These are phyloP conservation scores for Oriolus oriolus DNA, from an alignment of 2,113 vertebrate genomes.

Conservation along the genomic window DNA sequence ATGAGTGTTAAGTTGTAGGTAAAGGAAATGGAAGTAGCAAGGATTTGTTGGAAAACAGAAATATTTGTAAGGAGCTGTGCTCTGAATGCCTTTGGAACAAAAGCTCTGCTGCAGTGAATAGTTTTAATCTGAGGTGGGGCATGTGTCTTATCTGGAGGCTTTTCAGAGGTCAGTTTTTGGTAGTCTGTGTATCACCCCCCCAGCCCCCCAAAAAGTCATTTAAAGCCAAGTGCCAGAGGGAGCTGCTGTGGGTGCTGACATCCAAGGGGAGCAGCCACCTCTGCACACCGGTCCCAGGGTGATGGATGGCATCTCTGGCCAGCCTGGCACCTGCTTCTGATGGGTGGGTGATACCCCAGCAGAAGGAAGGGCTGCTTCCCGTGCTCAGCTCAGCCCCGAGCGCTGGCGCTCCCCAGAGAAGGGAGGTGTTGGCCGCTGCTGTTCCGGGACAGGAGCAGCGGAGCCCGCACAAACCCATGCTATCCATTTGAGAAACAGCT, in stretches of 20 bases:
- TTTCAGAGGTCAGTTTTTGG: neutral
- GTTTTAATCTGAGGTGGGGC: neutral
- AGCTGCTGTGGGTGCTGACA: neutral
- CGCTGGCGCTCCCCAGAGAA: neutral
- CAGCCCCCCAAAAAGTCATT: fast-evolving
- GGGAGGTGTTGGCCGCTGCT: neutral
- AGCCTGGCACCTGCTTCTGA: neutral
- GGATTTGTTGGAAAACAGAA: neutral
- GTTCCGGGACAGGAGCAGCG: fast-evolving
- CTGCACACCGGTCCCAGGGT: fast-evolving
- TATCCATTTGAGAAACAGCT: neutral
- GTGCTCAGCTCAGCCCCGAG: fast-evolving
- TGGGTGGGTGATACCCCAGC: neutral
- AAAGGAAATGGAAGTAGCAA: neutral
- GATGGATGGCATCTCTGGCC: neutral
- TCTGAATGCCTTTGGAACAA: neutral
- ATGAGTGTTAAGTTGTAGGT: neutral
- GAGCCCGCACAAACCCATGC: neutral
- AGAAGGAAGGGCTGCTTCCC: fast-evolving
- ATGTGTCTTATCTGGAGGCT: neutral
- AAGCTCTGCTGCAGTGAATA: neutral
- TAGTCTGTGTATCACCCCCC: fast-evolving
- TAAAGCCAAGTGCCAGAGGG: neutral
- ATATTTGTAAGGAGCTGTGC: neutral
- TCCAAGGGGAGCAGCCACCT: fast-evolving